phyloP scores from a whole-genome alignment of 2,888 invertebrate genomes.

The Erannis defoliaria region DNA sequence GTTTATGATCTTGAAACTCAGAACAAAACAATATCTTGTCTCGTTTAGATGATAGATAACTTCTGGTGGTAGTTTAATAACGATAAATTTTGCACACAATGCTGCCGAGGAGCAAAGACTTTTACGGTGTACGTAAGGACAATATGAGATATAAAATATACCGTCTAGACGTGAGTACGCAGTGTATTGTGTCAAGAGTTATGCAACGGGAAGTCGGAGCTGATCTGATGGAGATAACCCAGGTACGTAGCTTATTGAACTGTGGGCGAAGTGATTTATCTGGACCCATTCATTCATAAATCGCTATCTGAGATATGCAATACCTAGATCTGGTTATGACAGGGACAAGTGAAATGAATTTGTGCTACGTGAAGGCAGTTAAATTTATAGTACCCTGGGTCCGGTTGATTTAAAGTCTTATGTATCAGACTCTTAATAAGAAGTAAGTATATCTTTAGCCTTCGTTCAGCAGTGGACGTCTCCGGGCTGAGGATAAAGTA shows the following conservation, averaged over 20 bases:
- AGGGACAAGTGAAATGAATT: conserved; percentile 32
- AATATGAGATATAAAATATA: conserved; percentile 44
- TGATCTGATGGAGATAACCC: conserved; percentile 21
- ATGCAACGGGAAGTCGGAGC: conserved; percentile 21
- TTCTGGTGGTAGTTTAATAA: conserved; percentile 41
- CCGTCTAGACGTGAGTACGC: conserved; percentile 38
- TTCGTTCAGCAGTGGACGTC: no score
- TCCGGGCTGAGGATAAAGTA: no score
- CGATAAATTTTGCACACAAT: conserved; percentile 45
- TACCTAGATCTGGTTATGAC: conserved; percentile 33
- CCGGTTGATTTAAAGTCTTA: not conserved
- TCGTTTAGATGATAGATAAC: conserved; percentile 48
- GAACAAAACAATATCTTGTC: conserved; percentile 38
- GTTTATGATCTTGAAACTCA: conserved; percentile 33
- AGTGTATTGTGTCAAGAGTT: conserved; percentile 19
- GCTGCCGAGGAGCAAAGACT: conserved; percentile 32
- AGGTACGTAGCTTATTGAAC: conserved; percentile 22
- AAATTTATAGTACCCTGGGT: not conserved
- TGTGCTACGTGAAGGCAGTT: conserved; percentile 17
- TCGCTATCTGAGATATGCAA: conserved; percentile 31
- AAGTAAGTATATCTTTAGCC: not conserved
- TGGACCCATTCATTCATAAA: conserved; percentile 36
- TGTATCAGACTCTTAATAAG: not conserved
- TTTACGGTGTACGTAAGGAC: conserved; percentile 42
- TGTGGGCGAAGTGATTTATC: conserved; percentile 37